Percentiles rank a stretch among this genome's conserved stretches.
These are phyloP conservation scores for Ardeotis arabs DNA, from an alignment of 2,113 vertebrate species.

Conservation along the genomic window DNA sequence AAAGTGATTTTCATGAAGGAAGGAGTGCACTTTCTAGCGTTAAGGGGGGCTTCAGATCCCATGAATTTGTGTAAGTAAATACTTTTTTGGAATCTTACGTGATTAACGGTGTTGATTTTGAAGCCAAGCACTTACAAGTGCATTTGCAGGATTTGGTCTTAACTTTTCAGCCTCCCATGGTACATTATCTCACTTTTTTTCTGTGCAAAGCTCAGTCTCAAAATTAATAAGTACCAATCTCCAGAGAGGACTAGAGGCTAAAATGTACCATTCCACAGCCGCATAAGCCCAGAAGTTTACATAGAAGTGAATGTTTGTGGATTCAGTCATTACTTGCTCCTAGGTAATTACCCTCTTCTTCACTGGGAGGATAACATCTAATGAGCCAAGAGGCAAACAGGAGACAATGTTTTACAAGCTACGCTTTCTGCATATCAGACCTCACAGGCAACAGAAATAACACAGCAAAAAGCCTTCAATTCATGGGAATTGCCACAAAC, in stretches of 20 bases:
- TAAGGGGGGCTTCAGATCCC: background rate
- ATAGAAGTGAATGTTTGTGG: background rate
- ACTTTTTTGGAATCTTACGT: background rate
- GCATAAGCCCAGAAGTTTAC: background rate
- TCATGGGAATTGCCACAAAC: background rate
- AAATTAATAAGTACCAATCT: background rate
- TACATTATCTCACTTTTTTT: background rate
- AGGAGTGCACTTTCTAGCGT: background rate
- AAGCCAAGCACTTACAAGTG: background rate
- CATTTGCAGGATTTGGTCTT: background rate
- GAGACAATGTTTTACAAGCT: background rate
- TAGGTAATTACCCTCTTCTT: background rate
- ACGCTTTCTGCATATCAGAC: background rate
- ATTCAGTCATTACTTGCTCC: background rate
- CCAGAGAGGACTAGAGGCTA: background rate
- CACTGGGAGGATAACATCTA: background rate
- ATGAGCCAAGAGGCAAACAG: background rate
- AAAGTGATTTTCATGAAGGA: background rate
- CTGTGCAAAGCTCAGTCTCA: background rate
- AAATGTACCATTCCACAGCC: background rate
- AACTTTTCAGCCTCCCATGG: rapidly evolving
- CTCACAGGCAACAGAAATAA: background rate
- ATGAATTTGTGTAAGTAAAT: background rate
- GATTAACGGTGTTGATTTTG: background rate
- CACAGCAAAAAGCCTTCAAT: background rate